Conservation (phyloP, 2,113 vertebrate genomes). For the Archilochus colubris region DNA sequence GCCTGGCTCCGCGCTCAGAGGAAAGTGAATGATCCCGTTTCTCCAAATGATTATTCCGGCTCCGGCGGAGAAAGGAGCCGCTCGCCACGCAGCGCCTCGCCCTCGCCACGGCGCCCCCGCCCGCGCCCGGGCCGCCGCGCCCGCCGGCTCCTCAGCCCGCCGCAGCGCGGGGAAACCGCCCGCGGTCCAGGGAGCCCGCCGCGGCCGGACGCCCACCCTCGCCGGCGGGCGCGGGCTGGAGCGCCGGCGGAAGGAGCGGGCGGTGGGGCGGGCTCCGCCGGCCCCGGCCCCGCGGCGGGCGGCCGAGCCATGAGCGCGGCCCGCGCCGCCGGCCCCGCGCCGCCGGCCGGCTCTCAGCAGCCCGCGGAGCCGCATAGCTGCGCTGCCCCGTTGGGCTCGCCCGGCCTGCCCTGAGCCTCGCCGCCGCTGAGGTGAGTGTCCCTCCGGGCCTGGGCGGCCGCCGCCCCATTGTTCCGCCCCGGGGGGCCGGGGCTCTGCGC, state of each 20-base stretch:
- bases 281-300: not conserved
- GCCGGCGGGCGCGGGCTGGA: not conserved
- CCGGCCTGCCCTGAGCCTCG: constrained; percentile 17
- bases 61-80: constrained; percentile 50
- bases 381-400: not conserved
- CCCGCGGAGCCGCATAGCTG: not conserved
- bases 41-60: constrained; percentile 65
- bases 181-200: not conserved
- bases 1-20: constrained; percentile 49
- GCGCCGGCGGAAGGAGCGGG: not conserved
- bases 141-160: not conserved
- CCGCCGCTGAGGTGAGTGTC: constrained; percentile 27
- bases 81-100: constrained; percentile 41
- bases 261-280: not conserved
- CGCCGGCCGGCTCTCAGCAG: not conserved
- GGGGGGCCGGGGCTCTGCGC: not conserved
- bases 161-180: not conserved
- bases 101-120: constrained; percentile 22
- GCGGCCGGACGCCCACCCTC: not conserved
- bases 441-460: not conserved
- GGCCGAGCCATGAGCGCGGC: not conserved
- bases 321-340: not conserved
- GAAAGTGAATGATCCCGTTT: constrained; percentile 65
- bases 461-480: not conserved
- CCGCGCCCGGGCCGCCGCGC: not conserved